Evolutionary conservation across 2,113 vertebrate genomes (phyloP), one percentile per base, ranked within the genome.

Genomic region (Indicator maculatus): DNA sequence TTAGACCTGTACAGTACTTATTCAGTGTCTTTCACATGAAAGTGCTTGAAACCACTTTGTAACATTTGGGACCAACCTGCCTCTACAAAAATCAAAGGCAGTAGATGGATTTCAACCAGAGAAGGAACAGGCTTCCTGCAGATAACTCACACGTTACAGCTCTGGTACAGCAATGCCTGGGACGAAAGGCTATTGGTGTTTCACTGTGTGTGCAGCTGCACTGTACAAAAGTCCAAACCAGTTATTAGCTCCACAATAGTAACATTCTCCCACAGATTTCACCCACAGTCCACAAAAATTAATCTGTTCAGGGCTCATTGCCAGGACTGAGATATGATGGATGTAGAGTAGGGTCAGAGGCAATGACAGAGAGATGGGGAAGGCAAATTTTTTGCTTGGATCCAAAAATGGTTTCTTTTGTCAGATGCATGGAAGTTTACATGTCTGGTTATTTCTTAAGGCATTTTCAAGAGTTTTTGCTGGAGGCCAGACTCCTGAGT

Each of bases 81-180:
- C 26, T 86, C 12, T 75, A 14, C 16, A 63, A 50, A 78, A 89
- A 81, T 55, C 58, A 59, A 82, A 76, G 36, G 39, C 33, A 58
- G 23, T 3, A 33, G 5, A 12, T 52, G 47, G 38, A 16, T 59
- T 85, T 84, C 27, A 55, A 16, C 30, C 58, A 31, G 9, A 33
- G 26, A 83, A 90, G 44, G 28, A 67, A 41, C 18, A 83, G 44
- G 26, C 39, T 52, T 28, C 27, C 71, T 89, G 39, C 64, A 83
- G 50, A 2, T 28, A 73, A 4, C 30, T 83, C 45, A 28, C 36
- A 9, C 17, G 15, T 85, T 77, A 59, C 72, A 59, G 2, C 60
- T 74, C 2, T 0, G 38, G 30, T 23, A 15, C 0, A 0, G 60
- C 0, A 0, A 27, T 56, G 65, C 21, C 84, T 39, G 53, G 45